Evolutionary conservation across 35 echinoderm and acorn worm genomes (phyloP), one percentile per base, ranked within the genome.

Genomic region (Hemicentrotus pulcherrimus): DNA sequence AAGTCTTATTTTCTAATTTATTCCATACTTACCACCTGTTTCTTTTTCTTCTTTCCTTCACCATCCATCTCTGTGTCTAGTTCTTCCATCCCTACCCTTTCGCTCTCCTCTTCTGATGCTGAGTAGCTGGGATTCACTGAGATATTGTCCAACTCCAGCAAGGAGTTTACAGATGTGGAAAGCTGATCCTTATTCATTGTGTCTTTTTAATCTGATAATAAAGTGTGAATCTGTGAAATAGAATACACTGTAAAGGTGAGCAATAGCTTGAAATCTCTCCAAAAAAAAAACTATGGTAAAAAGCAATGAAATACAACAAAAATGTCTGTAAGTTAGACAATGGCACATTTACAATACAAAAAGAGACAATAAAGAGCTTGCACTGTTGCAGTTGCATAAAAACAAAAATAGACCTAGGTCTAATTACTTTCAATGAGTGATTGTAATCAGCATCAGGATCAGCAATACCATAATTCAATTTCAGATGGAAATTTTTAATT

Each of bases 41-140:
- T 47, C n/a, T 93, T 93, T 58, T 93, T 93, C 91, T 93, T 93
- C 47, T 93, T 93, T 14, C 46, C 91, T 58, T 93, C 91, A 48
- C 91, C 91, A n/a, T 93, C 91, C 30, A 93, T 31, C 45, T 93
- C 91, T 58, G 48, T 58, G 48, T 93, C 91, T 0, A 50, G 46
- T 55, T 93, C 91, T 47, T 93, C 91, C 91, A 93, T 58, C 46
- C 91, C 91, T 3, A 93, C 91, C 46, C 91, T 50, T 33, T 93
- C 91, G 41, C 91, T 93, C 91, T 93, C 91, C 91, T 93, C 91
- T 33, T 93, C 91, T 31, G 91, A 93, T n/a, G 91, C 91, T 2
- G 91, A 93, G 91, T 93, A 93, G 48, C 91, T 93, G n/a, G 91
- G 91, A 28, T 93, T 93, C 91, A 93, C 91, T 58, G 91, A 93